Evolutionary conservation across 2,113 vertebrate species (phyloP), one percentile per base, ranked within the genome.

Genomic region (Irena cyanogastra): DNA sequence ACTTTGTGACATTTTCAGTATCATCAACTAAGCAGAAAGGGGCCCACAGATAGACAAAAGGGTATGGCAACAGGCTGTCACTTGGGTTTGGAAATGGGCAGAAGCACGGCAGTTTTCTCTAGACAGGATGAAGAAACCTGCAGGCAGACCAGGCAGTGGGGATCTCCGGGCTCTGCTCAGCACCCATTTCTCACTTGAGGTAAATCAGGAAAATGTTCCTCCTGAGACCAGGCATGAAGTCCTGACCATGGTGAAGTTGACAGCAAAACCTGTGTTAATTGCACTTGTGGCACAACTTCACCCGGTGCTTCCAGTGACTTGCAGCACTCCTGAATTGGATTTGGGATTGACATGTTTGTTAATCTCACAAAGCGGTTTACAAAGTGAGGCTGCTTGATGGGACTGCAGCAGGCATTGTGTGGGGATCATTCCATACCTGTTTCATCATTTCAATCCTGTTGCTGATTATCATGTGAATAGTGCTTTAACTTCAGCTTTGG

Each of bases 251-350:
- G 13, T 59, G 70, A 79, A 79, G n/a, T 7, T 50, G 39, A 35
- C 16, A 63, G 10, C 18, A 71, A 85, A 90, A 56, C 16, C 33
- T 61, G 17, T 53, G 13, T 41, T 53, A 71, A 68, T 8, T 52
- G 37, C 13, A 20, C 6, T 35, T 37, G 11, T 42, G 37, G 13
- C 9, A 57, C n/a, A 45, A 4, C 57, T 68, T 94, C 23, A 49
- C 17, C 4, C 31, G 13, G 22, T 57, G 11, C 9, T 31, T 83
- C n/a, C 33, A 21, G 30, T 42, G 26, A 52, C 56, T 71, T 61
- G 39, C 1, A 4, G 17, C 14, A 30, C 33, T 66, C 47, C 7
- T 5, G 30, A 74, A 42, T 0, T 64, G 23, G 17, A 16, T 59
- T 81, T 56, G 65, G 26, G 35, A 39, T 33, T 7, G 2, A 21